Percentiles rank a stretch among this genome's conserved stretches.
phyloP scores from a whole-genome alignment of 2,113 vertebrate genomes.

The Lepisosteus osseus region DNA sequence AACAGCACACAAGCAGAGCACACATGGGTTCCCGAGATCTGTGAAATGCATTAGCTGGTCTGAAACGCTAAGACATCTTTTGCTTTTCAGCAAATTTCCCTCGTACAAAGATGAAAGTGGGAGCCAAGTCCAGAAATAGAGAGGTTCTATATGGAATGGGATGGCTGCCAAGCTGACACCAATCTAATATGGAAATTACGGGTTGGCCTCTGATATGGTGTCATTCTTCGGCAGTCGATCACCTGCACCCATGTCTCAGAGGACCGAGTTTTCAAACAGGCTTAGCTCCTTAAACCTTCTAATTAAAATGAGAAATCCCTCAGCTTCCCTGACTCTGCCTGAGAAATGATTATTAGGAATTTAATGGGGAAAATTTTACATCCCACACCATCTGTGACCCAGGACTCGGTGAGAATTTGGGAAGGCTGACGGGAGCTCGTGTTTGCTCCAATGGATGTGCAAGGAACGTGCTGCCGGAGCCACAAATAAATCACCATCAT shows the following conservation, averaged over 20 bases:
- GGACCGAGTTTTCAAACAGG: slow-evolving; percentile 85
- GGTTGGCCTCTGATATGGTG: slow-evolving; percentile 78
- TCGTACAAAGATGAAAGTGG: slow-evolving; percentile 9
- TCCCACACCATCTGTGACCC: slow-evolving; percentile 97
- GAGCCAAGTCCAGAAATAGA: slow-evolving; percentile 64
- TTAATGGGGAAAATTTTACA: slow-evolving; percentile 97
- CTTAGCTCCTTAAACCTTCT: slow-evolving; percentile 98
- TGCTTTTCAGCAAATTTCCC: neutral
- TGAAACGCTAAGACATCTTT: neutral
- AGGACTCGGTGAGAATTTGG: slow-evolving; percentile 86
- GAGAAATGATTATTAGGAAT: slow-evolving; percentile 99
- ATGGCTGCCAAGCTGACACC: slow-evolving; percentile 80
- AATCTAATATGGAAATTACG: slow-evolving; percentile 95
- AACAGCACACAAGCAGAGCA: too few species aligned
- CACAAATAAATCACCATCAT: slow-evolving; percentile 82
- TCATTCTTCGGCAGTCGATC: slow-evolving; percentile 79
- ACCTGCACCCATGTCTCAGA: slow-evolving; percentile 85
- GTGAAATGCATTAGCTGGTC: neutral
- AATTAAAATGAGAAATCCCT: slow-evolving; percentile 99
- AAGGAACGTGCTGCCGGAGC: slow-evolving; percentile 75
- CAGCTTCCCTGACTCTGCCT: slow-evolving; percentile 88
- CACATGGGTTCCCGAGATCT: neutral
- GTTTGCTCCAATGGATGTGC: slow-evolving; percentile 67
- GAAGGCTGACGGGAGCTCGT: slow-evolving; percentile 76
- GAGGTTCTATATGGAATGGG: slow-evolving; percentile 68